Percentiles rank a stretch among this genome's conserved stretches.
These are phyloP conservation scores for Philereme transversata DNA, from an alignment of 2,888 invertebrate species.

Conservation along the genomic window DNA sequence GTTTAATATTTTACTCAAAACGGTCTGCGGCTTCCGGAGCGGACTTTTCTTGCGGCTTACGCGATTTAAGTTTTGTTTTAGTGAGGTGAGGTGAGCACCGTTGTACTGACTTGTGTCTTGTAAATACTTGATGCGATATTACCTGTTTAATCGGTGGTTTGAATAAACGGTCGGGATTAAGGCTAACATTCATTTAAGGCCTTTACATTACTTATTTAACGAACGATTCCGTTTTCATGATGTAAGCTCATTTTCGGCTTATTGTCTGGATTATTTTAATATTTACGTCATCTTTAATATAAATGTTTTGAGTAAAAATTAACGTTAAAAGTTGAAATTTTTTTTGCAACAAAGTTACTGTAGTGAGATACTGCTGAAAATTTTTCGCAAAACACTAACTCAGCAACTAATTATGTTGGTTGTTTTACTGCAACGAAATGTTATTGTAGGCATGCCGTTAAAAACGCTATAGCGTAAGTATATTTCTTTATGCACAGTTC, in stretches of 20 bases:
- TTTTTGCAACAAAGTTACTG: too few species aligned
- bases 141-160: slow-evolving; percentile 41
- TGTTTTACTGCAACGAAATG: too few species aligned
- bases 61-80: slow-evolving; percentile 74
- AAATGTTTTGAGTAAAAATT: too few species aligned
- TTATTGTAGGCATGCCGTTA: too few species aligned
- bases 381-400: too few species aligned
- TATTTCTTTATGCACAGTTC: too few species aligned
- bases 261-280: too few species aligned
- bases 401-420: too few species aligned
- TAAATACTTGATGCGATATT: slow-evolving; percentile 64
- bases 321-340: too few species aligned
- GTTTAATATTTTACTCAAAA: slow-evolving; percentile 80
- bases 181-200: slow-evolving; percentile 12
- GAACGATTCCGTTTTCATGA: slow-evolving; percentile 10
- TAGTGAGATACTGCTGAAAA: too few species aligned
- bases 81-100: slow-evolving; percentile 54
- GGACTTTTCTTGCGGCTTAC: slow-evolving; percentile 69
- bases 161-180: slow-evolving; percentile 33
- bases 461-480: too few species aligned
- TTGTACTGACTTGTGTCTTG: slow-evolving; percentile 48
- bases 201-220: slow-evolving; percentile 32
- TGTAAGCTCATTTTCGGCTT: background rate
- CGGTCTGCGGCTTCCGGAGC: slow-evolving; percentile 70
- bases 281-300: too few species aligned